Evolutionary conservation across 2,797 vertebrate species (phyloP).

Genomic region (Sarcophilus harrisii): DNA sequence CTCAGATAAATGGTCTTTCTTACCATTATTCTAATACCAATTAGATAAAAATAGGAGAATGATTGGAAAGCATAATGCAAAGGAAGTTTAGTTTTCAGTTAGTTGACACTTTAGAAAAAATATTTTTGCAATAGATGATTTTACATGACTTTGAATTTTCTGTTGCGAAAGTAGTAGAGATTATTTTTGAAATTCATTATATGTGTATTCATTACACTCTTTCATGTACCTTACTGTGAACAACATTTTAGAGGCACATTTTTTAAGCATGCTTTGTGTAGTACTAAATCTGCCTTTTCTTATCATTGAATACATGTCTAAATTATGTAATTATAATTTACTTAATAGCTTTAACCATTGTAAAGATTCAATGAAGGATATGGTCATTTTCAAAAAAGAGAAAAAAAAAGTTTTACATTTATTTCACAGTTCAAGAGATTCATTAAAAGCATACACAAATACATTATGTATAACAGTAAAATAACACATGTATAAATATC

Average conservation of each 20-base stretch:
- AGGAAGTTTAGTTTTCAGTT: rapidly evolving
- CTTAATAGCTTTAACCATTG: background rate
- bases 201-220: background rate
- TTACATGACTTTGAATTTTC: background rate
- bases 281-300: background rate
- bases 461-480: background rate
- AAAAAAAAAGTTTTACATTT: background rate
- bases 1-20: rapidly evolving
- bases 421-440: background rate
- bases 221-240: constrained; percentile 1
- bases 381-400: background rate
- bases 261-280: rapidly evolving
- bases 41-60: background rate
- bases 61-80: rapidly evolving
- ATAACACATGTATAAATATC: background rate
- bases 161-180: rapidly evolving
- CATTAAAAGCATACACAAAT: background rate
- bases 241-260: background rate
- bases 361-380: background rate
- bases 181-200: background rate
- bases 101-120: background rate
- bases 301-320: background rate
- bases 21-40: rapidly evolving
- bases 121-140: rapidly evolving
- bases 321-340: background rate